These are phyloP conservation scores for Heterodera filipjevi DNA, from an alignment of 2,888 invertebrate genomes.

Conservation along the genomic window DNA sequence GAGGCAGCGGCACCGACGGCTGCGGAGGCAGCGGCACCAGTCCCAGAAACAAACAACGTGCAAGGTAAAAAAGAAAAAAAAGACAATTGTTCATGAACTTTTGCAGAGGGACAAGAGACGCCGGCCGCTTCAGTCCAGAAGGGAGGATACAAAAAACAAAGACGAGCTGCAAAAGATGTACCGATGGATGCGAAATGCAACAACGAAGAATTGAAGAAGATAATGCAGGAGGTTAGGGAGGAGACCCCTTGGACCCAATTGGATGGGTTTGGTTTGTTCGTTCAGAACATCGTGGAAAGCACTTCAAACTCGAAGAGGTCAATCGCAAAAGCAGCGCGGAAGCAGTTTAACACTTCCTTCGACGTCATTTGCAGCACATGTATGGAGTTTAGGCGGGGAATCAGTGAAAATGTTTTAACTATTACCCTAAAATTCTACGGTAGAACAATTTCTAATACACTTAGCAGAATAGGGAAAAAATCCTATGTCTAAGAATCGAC, in stretches of 20 bases:
- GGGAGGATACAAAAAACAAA: conserved; percentile 42
- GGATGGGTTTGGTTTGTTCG: too few relatives aligned
- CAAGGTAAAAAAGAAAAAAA: not conserved
- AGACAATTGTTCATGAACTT: not conserved
- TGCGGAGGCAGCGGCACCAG: conserved; percentile 24
- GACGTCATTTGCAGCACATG: conserved; percentile 47
- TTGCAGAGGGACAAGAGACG: conserved; percentile 19
- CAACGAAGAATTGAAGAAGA: conserved; percentile 40
- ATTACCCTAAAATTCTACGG: too few relatives aligned
- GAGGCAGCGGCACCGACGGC: conserved; percentile 30
- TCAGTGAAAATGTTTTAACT: too few relatives aligned
- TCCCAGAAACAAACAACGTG: not conserved
- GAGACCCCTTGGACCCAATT: not conserved
- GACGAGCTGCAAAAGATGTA: conserved; percentile 49
- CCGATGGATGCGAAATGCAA: conserved; percentile 43
- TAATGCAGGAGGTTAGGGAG: conserved; percentile 38
- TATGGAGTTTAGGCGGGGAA: not conserved
- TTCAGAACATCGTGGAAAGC: conserved; percentile 43
- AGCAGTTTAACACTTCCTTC: conserved; percentile 45
- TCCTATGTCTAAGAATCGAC: too few relatives aligned
- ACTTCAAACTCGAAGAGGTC: conserved; percentile 43
- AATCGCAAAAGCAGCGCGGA: conserved; percentile 43
- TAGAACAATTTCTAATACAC: too few relatives aligned
- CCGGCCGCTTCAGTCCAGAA: conserved; percentile 26
- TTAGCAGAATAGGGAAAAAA: too few relatives aligned